These are phyloP conservation scores for Pimephales promelas DNA, from an alignment of 2,113 vertebrate species.

Conservation along the genomic window DNA sequence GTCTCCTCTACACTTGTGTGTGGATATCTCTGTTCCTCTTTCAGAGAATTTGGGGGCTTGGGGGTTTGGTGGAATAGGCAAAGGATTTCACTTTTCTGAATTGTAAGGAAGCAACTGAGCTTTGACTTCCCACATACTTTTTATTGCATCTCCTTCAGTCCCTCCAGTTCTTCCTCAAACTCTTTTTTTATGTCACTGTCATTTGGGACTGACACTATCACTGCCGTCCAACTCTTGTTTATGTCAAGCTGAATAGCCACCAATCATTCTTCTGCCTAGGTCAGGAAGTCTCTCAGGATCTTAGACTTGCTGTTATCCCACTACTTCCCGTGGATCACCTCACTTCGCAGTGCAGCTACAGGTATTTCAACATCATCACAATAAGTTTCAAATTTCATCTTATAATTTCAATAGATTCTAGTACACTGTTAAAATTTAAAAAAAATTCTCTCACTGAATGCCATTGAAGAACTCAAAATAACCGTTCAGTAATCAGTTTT, in stretches of 20 bases:
- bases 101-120: neutral
- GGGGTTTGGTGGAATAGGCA: neutral
- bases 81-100: neutral
- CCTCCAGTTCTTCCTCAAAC: neutral
- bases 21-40: neutral
- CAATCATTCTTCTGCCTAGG: neutral
- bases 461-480: too few relatives aligned
- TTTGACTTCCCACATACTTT: constrained; percentile 2
- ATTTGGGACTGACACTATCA: neutral
- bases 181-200: neutral
- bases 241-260: neutral
- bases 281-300: neutral
- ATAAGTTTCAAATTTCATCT: neutral
- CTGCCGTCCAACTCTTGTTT: neutral
- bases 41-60: neutral
- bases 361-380: neutral
- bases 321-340: neutral
- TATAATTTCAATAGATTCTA: neutral
- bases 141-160: neutral
- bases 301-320: neutral
- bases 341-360: neutral
- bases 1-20: neutral
- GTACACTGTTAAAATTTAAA: neutral
- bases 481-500: too few relatives aligned
- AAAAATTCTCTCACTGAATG: too few relatives aligned